These are phyloP conservation scores for Chelonus formosanus DNA, from an alignment of 2,888 invertebrate species.

Conservation along the genomic window DNA sequence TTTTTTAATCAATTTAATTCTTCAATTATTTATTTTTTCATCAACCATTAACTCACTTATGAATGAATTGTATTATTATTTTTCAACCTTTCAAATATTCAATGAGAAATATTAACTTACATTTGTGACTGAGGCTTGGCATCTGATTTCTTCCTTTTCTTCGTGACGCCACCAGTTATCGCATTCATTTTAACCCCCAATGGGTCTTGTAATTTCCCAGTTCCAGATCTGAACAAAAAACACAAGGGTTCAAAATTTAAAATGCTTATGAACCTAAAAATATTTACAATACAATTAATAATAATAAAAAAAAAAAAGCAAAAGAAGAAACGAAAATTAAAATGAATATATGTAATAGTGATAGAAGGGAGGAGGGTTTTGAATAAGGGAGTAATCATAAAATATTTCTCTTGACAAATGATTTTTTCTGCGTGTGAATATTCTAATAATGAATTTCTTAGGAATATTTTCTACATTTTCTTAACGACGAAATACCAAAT, in stretches of 20 bases:
- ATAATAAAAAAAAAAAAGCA: too few relatives aligned
- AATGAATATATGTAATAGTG: neutral
- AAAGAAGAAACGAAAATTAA: slow-evolving; percentile 4
- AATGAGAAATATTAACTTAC: slow-evolving; percentile 65
- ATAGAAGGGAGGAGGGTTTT: too few relatives aligned
- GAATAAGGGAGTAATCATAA: too few relatives aligned
- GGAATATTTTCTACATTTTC: slow-evolving; percentile 21
- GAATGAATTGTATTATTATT: too few relatives aligned
- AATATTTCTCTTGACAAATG: neutral
- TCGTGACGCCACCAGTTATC: slow-evolving; percentile 72
- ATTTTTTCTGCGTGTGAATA: neutral
- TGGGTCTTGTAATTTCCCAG: slow-evolving; percentile 89
- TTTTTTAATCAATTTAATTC: too few relatives aligned
- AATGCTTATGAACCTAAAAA: slow-evolving; percentile 26
- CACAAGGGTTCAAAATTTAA: too few relatives aligned
- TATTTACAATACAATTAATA: slow-evolving; percentile 5
- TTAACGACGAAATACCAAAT: slow-evolving; percentile 29
- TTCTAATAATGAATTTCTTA: neutral
- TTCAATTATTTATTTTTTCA: too few relatives aligned
- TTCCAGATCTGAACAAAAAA: slow-evolving; percentile 80
- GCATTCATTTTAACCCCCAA: slow-evolving; percentile 88
- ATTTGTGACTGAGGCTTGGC: slow-evolving; percentile 72
- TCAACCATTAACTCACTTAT: too few relatives aligned
- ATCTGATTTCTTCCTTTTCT: slow-evolving; percentile 73
- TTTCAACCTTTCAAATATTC: too few relatives aligned